Evolutionary conservation across 2,797 vertebrate species (phyloP), one percentile per base, ranked within the genome.

Genomic region (Acipenser oxyrinchus): DNA sequence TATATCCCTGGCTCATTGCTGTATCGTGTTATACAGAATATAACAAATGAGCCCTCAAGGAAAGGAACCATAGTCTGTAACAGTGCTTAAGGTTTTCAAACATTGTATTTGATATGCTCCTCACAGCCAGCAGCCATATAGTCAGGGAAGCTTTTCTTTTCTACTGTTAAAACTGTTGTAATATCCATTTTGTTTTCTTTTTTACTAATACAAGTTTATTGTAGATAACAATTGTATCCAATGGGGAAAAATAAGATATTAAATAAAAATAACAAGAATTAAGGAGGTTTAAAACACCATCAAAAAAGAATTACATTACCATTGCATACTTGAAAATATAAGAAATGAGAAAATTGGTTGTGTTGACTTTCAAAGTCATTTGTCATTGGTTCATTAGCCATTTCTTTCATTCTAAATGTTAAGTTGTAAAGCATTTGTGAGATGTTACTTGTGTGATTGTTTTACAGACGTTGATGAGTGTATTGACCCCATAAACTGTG

Each of bases 391-490:
- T 37, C 37, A 37, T 37, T 37, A 4, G 37, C 37, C 5, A 5
- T 37, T 37, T 37, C 37, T 5, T 37, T 37, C 37, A 37, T 37
- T 37, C 37, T 37, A 37, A 37, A 37, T 37, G 37, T 37, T 37
- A 37, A 37, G 15, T 7, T 59, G 23, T 15, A 15, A 52, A 2
- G 9, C 48, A 57, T 6, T 49, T 18, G 18, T 18, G 18, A 18
- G 18, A 18, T 18, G 1, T 18, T 18, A 9, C 52, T 67, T 53
- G 67, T 10, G 58, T 70, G 10, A 63, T 13, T 68, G 37, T 18
- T 23, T 4, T 52, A 8, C 51, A 82, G 81, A 82, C 59, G 71
- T 81, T 18, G 75, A 82, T 8, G 81, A 82, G 69, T 82, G 81
- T 65, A 68, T 79, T 51, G 78, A 80, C 66, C 75, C 77, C 7